Evolutionary conservation across 2,888 invertebrate genomes (phyloP).

Genomic region (Onthophagus sagittarius): DNA sequence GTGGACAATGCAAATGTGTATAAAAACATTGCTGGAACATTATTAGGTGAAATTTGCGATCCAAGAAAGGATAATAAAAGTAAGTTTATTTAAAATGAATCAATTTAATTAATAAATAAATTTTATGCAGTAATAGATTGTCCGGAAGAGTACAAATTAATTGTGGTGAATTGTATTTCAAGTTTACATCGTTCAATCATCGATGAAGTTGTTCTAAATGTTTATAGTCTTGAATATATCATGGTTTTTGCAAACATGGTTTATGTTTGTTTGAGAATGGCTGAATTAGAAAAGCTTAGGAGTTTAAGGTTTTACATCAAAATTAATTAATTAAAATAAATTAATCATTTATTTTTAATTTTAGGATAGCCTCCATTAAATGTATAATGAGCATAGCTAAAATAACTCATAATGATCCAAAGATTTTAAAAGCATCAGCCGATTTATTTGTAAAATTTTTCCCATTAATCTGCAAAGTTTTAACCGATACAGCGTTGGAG

Average conservation of each 20-base stretch:
- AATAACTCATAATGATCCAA: conserved; percentile 53
- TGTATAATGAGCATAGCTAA: conserved; percentile 62
- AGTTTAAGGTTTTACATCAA: conserved; percentile 66
- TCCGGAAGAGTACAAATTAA: conserved; percentile 63
- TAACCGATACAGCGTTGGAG: conserved; percentile 57
- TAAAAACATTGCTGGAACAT: not conserved
- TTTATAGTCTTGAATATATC: conserved; percentile 57
- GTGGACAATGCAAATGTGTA: not conserved
- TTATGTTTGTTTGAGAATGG: conserved; percentile 61
- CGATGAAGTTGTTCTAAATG: conserved; percentile 50
- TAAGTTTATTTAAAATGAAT: not conserved
- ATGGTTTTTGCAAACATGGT: conserved; percentile 63
- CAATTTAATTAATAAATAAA: not conserved
- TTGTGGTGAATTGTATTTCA: conserved; percentile 54
- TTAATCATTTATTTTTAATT: conserved; percentile 2
- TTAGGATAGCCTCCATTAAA: conserved; percentile 53
- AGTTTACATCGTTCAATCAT: conserved; percentile 52
- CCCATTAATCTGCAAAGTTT: conserved; percentile 60
- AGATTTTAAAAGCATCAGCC: conserved; percentile 52
- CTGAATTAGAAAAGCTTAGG: conserved; percentile 62
- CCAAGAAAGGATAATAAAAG: not conserved
- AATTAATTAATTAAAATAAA: conserved; percentile 25
- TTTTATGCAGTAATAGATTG: conserved; percentile 49
- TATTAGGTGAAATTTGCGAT: not conserved
- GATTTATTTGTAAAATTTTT: conserved; percentile 59